phyloP scores from a whole-genome alignment of 1,140 invertebrate genomes.

The Papilio dardanus region DNA sequence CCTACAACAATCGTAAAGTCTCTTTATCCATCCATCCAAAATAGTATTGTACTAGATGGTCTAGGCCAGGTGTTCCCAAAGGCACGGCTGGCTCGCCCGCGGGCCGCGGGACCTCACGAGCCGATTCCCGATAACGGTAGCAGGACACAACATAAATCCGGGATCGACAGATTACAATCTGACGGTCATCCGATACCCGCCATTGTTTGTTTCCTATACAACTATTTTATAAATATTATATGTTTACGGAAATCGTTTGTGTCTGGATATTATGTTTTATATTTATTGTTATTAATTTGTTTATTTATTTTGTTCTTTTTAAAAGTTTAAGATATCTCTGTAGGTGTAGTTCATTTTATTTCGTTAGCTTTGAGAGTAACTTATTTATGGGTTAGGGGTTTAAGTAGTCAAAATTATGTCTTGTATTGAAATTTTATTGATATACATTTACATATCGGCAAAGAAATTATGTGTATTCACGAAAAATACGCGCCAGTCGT shows the following conservation, averaged over 20 bases:
- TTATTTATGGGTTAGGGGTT: not conserved
- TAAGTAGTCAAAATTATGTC: not conserved
- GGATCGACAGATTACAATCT: slow-evolving; percentile 49
- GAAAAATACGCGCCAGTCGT: no score
- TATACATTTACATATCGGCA: no score
- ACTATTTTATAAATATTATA: slow-evolving; percentile 38
- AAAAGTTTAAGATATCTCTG: not conserved
- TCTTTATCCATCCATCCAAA: not conserved
- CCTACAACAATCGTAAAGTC: not conserved
- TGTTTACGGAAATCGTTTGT: slow-evolving; percentile 25
- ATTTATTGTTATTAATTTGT: not conserved
- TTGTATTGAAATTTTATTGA: not conserved
- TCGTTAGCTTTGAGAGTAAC: not conserved
- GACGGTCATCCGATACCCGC: slow-evolving; percentile 54
- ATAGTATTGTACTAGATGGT: not conserved
- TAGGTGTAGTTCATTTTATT: not conserved
- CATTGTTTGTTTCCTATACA: slow-evolving; percentile 45
- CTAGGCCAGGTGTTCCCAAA: slow-evolving; percentile 12
- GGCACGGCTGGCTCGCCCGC: not conserved
- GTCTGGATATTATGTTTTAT: not conserved
- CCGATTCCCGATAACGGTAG: slow-evolving; percentile 47
- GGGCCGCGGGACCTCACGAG: slow-evolving; percentile 1
- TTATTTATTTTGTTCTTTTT: slow-evolving; percentile 7
- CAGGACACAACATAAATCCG: slow-evolving; percentile 49
- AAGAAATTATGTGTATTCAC: no score